Percentiles rank a stretch among this genome's conserved stretches.
These are phyloP conservation scores for Clunio marinus DNA, from an alignment of 2,888 invertebrate genomes.

Conservation along the genomic window DNA sequence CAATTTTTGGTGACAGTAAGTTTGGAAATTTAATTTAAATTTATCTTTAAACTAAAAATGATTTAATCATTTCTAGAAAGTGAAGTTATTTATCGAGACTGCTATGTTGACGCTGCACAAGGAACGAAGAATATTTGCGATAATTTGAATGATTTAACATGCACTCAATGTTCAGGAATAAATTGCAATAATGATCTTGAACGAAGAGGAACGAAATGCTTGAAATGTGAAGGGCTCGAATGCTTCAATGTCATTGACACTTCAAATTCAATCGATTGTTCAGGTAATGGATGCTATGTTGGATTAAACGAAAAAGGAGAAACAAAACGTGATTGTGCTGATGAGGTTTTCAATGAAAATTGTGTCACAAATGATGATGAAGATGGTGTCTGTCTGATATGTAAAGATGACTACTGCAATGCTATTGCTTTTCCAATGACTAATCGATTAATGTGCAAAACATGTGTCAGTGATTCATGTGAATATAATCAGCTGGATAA, in stretches of 20 bases:
- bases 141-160: neutral
- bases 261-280: conserved; percentile 21
- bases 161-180: conserved; percentile 15
- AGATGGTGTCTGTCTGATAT: neutral
- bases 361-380: neutral
- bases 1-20: conserved; percentile 15
- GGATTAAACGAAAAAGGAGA: neutral
- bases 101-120: neutral
- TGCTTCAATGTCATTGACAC: neutral
- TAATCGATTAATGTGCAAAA: conserved; percentile 8
- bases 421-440: neutral
- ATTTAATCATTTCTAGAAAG: neutral
- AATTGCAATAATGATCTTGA: neutral
- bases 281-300: conserved; percentile 14
- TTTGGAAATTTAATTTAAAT: too few species aligned
- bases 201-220: conserved; percentile 22
- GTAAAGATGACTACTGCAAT: conserved; percentile 29
- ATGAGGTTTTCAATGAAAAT: neutral
- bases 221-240: conserved; percentile 9
- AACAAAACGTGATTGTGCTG: conserved; percentile 14
- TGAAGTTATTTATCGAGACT: conserved; percentile 15
- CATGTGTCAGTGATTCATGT: neutral
- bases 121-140: conserved; percentile 5
- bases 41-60: neutral
- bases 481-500: neutral